Evolutionary conservation across 2,113 vertebrate species (phyloP).

Genomic region (Ginglymostoma cirratum): DNA sequence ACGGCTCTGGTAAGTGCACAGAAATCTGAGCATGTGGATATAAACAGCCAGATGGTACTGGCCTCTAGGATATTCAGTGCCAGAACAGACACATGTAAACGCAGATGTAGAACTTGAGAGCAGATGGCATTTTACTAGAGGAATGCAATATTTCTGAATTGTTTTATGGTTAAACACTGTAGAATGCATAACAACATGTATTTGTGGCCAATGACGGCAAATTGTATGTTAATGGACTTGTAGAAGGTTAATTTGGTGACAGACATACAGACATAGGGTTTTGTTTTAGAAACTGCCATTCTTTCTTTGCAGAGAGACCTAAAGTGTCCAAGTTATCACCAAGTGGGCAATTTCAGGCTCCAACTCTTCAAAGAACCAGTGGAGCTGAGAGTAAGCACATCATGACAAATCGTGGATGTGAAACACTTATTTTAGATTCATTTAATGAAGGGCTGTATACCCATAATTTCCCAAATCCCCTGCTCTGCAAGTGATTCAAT

Average conservation of each 20-base stretch:
- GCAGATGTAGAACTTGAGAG: slow-evolving; percentile 16
- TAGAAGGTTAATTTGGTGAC: background rate
- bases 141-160: background rate
- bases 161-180: background rate
- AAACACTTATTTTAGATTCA: background rate
- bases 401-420: background rate
- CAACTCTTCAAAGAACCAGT: background rate
- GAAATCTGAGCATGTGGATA: background rate
- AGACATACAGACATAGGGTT: background rate
- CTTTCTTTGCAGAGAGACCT: background rate
- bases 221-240: background rate
- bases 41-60: slow-evolving; percentile 22
- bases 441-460: background rate
- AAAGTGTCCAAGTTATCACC: background rate
- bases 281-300: background rate
- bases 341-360: background rate
- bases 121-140: slow-evolving; percentile 25
- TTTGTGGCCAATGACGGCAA: background rate
- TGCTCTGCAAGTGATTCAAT: background rate
- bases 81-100: background rate
- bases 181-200: background rate
- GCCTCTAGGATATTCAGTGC: background rate
- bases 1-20: background rate
- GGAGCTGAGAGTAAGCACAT: background rate
- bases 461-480: background rate